phyloP scores from a whole-genome alignment of 1,140 invertebrate species.

The Philotrypesis tridentata region DNA sequence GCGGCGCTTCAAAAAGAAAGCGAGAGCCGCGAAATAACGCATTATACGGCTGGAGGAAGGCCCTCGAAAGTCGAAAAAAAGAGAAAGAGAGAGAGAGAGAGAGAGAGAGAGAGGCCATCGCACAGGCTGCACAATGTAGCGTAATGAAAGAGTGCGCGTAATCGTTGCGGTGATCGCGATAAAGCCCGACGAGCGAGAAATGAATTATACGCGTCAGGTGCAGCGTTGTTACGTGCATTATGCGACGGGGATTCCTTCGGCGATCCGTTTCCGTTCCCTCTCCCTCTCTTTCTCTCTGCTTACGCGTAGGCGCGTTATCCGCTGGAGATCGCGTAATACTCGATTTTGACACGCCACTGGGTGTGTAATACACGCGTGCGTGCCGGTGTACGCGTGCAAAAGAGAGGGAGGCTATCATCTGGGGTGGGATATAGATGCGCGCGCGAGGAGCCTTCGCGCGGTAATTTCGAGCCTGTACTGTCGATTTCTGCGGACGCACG shows the following conservation, averaged over 20 bases:
- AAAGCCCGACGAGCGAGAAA: not conserved
- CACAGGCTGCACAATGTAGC: slow-evolving; percentile 10
- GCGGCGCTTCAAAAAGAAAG: slow-evolving; percentile 22
- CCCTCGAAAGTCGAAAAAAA: not conserved
- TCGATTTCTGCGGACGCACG: not conserved
- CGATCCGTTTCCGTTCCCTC: slow-evolving; percentile 51
- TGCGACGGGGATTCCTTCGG: not conserved
- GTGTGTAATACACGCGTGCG: too few relatives aligned
- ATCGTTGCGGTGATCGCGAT: slow-evolving; percentile 35
- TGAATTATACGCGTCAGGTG: slow-evolving; percentile 36
- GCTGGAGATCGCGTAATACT: not conserved
- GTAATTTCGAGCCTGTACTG: not conserved
- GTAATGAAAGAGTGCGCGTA: slow-evolving; percentile 29
- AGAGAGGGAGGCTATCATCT: too few relatives aligned
- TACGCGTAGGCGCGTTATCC: not conserved
- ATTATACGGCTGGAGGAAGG: not conserved
- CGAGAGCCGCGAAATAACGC: slow-evolving; percentile 18
- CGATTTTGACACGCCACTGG: too few relatives aligned
- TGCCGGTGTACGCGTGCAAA: too few relatives aligned
- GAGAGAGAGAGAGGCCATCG: not conserved
- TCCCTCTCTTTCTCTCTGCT: too few relatives aligned
- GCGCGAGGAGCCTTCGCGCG: not conserved
- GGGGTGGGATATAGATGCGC: not conserved
- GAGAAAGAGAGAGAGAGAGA: not conserved
- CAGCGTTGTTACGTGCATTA: slow-evolving; percentile 2